Base-by-base conservation (phyloP, 2,888 invertebrate species). In the Papilio elwesi region DNA sequence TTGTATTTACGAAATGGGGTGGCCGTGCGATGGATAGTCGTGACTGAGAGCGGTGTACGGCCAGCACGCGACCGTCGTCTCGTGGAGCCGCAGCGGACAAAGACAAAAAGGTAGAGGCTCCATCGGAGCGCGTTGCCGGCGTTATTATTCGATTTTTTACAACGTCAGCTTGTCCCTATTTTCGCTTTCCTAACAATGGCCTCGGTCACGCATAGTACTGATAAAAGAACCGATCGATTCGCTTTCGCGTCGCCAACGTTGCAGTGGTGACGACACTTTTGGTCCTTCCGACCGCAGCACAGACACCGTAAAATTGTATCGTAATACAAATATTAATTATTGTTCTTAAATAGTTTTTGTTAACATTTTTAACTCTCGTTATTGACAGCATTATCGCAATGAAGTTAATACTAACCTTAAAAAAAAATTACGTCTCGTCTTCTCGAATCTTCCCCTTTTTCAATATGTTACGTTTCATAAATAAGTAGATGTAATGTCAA, bases 161-260 rank as follows among this genome's bases (percentile, higher is more conserved):
- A 72, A 64, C 62, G 53, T 83, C 84, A 82, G 85, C 87, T 83
- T 83, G 90, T 88, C 90, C 92, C 4, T 80, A 89, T 91, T 92
- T 91, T 90, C 89, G 86, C 87, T 92, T 92, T 89, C 87, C 86
- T 85, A 90, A 93, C 91, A 91, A 91, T 90, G 88, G 91, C 90
- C 88, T 89, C 90, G 88, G 90, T 92, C 91, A 92, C 92, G 92
- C 91, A 87, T 85, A 84, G 82, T 82, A 81, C 87, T 86, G 85
- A 88, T 89, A 88, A 86, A 87, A 87, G 84, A 78, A 78, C 80
- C 90, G 85, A 92, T 91, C 89, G 90, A 90, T 91, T 90, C 92
- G 93, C 93, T 93, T 93, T 93, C 93, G 91, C 89, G 90, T 90
- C 90, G 88, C 84, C 86, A 80, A 78, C 80, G 83, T 78, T 82